Evolutionary conservation across 30 jellyfish, hydroid and myxozoan genomes (phyloP).

Genomic region (Hydractinia symbiolongicarpus): DNA sequence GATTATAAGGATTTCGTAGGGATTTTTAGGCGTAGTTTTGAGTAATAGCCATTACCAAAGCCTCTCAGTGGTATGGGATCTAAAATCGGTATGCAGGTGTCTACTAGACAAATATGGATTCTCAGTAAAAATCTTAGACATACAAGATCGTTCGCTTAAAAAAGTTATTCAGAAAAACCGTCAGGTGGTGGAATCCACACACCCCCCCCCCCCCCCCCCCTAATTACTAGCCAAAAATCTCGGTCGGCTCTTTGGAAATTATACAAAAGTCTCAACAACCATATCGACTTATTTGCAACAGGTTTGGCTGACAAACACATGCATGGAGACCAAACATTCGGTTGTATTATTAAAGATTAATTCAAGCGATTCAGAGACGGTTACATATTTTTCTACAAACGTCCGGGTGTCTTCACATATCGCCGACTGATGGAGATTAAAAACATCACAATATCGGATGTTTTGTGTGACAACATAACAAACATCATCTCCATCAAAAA

Average conservation of each 20-base stretch:
- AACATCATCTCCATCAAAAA: not conserved
- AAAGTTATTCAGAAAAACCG: too few species aligned
- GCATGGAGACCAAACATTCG: slow-evolving; percentile 37
- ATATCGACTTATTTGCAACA: slow-evolving; percentile 33
- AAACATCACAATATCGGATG: slow-evolving; percentile 8
- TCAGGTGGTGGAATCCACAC: too few species aligned
- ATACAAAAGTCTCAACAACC: slow-evolving; percentile 16
- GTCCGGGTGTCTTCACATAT: slow-evolving; percentile 39
- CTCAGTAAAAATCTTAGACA: too few species aligned
- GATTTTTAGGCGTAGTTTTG: too few species aligned
- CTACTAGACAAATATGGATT: too few species aligned
- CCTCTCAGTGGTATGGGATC: too few species aligned
- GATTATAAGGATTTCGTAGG: too few species aligned
- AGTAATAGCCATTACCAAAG: too few species aligned
- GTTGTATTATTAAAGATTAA: slow-evolving; percentile 29
- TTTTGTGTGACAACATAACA: not conserved
- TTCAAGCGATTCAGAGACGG: slow-evolving; percentile 39
- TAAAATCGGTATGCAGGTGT: too few species aligned
- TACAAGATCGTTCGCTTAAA: too few species aligned
- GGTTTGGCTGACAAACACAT: slow-evolving; percentile 32
- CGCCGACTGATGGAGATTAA: slow-evolving; percentile 16
- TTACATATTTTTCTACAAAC: slow-evolving; percentile 33
- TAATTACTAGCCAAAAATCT: slow-evolving; percentile 4
- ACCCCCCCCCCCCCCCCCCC: too few species aligned
- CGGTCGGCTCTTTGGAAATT: slow-evolving; percentile 8